phyloP scores from a whole-genome alignment of 2,113 vertebrate genomes.

The Dicrurus megarhynchus region DNA sequence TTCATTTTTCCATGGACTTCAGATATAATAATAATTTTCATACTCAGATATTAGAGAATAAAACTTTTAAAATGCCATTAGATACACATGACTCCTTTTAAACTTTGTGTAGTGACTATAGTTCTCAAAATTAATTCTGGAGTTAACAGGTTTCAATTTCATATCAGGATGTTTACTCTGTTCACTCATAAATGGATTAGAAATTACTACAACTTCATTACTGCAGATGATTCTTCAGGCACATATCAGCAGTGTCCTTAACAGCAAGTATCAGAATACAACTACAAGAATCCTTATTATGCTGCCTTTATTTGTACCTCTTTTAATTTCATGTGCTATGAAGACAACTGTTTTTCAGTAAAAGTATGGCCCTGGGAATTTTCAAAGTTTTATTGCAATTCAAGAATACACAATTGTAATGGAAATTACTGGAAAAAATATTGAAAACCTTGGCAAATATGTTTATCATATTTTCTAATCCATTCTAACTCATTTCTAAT shows the following conservation, averaged over 20 bases:
- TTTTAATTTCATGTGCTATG: background rate
- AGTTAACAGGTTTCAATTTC: background rate
- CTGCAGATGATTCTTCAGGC: background rate
- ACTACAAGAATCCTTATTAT: background rate
- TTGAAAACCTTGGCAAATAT: background rate
- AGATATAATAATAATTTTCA: background rate
- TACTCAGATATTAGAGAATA: background rate
- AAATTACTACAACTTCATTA: background rate
- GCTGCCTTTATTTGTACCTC: background rate
- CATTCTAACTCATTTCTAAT: background rate
- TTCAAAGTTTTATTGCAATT: background rate
- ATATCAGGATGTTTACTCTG: background rate
- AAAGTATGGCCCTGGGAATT: background rate
- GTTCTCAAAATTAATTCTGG: background rate
- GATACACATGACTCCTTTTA: background rate
- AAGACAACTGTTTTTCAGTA: background rate
- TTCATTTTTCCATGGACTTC: fast-evolving
- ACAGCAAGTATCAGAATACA: background rate
- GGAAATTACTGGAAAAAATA: background rate
- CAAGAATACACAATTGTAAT: background rate
- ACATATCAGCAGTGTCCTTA: background rate
- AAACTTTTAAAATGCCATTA: background rate
- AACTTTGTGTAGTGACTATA: background rate
- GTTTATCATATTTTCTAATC: background rate
- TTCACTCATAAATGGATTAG: background rate